Conservation (phyloP, 2,113 vertebrate genomes). For the Sinosuthora webbiana region DNA sequence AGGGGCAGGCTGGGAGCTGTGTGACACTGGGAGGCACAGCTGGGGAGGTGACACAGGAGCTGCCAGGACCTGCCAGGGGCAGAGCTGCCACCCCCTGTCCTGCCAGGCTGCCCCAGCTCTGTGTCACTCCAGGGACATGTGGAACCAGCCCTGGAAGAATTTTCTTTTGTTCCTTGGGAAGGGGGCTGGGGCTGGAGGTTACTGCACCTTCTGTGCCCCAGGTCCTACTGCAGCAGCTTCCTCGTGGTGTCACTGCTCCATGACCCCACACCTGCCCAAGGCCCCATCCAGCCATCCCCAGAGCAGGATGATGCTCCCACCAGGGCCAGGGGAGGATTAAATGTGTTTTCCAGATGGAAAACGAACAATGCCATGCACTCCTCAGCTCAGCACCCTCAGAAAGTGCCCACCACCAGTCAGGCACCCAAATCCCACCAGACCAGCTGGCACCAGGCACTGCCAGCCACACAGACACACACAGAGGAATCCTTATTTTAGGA, state of each 20-base stretch:
- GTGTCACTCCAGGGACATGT: neutral
- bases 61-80: neutral
- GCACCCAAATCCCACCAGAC: neutral
- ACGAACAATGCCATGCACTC: neutral
- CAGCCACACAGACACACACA: neutral
- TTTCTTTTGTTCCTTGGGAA: neutral
- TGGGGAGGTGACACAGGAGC: neutral
- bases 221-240: neutral
- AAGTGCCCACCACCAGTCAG: neutral
- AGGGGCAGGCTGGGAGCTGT: neutral
- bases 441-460: neutral
- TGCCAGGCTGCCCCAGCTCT: neutral
- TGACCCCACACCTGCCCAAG: neutral
- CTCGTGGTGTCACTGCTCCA: neutral
- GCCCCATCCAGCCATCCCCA: neutral
- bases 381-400: neutral
- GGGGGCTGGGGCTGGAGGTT: neutral
- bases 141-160: neutral
- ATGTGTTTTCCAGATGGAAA: neutral
- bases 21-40: neutral
- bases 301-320: neutral
- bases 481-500: neutral
- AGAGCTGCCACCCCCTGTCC: neutral
- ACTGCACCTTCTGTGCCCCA: neutral
- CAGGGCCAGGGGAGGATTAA: neutral